phyloP scores from a whole-genome alignment of 2,888 invertebrate genomes.

The Drosophila sordidula region DNA sequence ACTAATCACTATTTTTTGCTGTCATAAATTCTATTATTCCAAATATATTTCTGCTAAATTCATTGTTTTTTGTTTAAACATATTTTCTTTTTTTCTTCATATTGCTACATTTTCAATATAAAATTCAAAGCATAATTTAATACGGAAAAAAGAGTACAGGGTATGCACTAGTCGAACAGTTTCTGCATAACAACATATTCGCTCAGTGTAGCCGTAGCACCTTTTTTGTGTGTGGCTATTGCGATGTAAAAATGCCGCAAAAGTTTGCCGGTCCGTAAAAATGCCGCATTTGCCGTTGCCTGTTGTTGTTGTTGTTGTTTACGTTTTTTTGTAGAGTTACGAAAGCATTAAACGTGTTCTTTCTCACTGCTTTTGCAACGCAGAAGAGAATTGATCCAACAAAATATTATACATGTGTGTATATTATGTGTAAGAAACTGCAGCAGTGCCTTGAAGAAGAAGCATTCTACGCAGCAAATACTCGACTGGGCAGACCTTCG shows the following conservation, averaged over 20 bases:
- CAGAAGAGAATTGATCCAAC: constrained; percentile 8
- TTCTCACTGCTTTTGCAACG: not conserved
- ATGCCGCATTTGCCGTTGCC: constrained; percentile 11
- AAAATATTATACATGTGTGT: not conserved
- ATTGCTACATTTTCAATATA: no score
- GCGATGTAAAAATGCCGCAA: not conserved
- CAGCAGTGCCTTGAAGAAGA: not conserved
- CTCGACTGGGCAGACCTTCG: constrained; percentile 42
- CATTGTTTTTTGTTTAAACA: no score
- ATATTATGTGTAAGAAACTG: not conserved
- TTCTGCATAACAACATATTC: not conserved
- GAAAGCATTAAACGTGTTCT: constrained; percentile 28
- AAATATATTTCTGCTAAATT: no score
- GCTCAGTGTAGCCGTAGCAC: constrained; percentile 24
- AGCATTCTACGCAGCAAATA: constrained; percentile 34
- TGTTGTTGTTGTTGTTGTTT: constrained; percentile 7
- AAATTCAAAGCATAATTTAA: no score
- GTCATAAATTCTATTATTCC: no score
- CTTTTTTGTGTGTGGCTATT: not conserved
- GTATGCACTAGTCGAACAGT: no score
- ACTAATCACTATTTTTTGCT: no score
- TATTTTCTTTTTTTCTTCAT: no score
- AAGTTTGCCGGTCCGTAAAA: constrained; percentile 1
- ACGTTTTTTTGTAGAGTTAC: no score
- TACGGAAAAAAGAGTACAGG: no score